Percentiles rank a stretch among this genome's conserved stretches.
phyloP scores from a whole-genome alignment of 2,888 invertebrate species.

The Andrena bicolor region DNA sequence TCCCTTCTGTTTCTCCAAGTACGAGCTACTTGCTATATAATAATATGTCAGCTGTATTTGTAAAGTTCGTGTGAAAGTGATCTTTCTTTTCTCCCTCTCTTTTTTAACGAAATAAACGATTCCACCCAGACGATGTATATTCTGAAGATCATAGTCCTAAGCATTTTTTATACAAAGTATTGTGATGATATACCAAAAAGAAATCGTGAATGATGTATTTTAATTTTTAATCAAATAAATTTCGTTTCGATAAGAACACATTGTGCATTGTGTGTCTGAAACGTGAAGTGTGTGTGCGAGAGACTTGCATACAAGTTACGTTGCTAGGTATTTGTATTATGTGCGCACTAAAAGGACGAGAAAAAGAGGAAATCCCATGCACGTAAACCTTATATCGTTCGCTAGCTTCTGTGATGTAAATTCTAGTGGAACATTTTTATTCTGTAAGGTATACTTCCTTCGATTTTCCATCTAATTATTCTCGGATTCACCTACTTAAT shows the following conservation, averaged over 20 bases:
- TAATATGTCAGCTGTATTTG: slow-evolving; percentile 37
- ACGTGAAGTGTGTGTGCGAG: background rate
- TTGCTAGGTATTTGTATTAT: background rate
- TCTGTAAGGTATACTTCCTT: background rate
- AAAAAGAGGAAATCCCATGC: background rate
- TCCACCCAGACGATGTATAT: slow-evolving; percentile 69
- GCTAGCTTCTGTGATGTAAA: background rate
- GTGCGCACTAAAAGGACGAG: background rate
- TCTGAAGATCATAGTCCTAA: slow-evolving; percentile 71
- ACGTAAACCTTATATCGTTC: slow-evolving; percentile 10
- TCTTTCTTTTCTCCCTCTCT: slow-evolving; percentile 23
- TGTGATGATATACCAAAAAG: slow-evolving; percentile 76
- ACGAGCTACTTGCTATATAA: slow-evolving; percentile 41
- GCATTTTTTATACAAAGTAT: slow-evolving; percentile 76
- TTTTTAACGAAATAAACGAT: slow-evolving; percentile 57
- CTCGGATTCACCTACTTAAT: background rate
- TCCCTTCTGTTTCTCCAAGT: slow-evolving; percentile 17
- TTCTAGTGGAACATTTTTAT: slow-evolving; percentile 9
- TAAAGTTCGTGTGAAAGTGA: slow-evolving; percentile 59
- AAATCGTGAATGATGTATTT: slow-evolving; percentile 77
- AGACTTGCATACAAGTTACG: background rate
- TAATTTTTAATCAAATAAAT: slow-evolving; percentile 79
- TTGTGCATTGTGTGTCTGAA: slow-evolving; percentile 12
- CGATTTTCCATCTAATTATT: background rate
- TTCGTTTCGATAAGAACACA: slow-evolving; percentile 71